Evolutionary conservation across 2,797 vertebrate species (phyloP).

Genomic region (Poecilia wingei): DNA sequence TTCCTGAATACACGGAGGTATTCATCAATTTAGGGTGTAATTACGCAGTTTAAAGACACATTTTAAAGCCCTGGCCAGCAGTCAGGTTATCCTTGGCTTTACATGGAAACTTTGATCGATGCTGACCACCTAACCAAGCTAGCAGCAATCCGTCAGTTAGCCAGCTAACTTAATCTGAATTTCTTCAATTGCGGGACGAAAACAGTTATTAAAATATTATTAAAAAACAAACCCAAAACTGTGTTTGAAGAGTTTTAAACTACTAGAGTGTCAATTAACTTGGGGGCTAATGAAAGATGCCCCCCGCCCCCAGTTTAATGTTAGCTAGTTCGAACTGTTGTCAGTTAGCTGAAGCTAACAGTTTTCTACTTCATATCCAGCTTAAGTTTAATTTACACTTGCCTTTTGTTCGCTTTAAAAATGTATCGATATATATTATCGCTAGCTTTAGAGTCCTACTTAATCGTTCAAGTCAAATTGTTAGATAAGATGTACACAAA

Average conservation of each 20-base stretch:
- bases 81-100: not conserved
- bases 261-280: not conserved
- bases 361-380: slow-evolving; percentile 11
- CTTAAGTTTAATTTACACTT: not conserved
- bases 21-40: not conserved
- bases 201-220: not conserved
- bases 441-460: too few species aligned
- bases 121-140: slow-evolving; percentile 31
- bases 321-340: slow-evolving; percentile 15
- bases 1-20: not conserved
- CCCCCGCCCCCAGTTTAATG: not conserved
- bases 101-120: slow-evolving; percentile 34
- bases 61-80: not conserved
- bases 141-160: slow-evolving; percentile 35
- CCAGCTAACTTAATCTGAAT: slow-evolving; percentile 6
- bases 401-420: not conserved
- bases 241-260: not conserved
- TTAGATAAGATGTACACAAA: slow-evolving; percentile 10
- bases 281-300: not conserved
- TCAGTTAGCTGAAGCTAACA: slow-evolving; percentile 59
- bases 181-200: not conserved
- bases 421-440: fast-evolving
- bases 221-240: fast-evolving
- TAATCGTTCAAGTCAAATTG: not conserved
- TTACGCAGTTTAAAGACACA: not conserved